These are phyloP conservation scores for Oscheius sp. DNA, from an alignment of 2,888 invertebrate species.

Conservation along the genomic window DNA sequence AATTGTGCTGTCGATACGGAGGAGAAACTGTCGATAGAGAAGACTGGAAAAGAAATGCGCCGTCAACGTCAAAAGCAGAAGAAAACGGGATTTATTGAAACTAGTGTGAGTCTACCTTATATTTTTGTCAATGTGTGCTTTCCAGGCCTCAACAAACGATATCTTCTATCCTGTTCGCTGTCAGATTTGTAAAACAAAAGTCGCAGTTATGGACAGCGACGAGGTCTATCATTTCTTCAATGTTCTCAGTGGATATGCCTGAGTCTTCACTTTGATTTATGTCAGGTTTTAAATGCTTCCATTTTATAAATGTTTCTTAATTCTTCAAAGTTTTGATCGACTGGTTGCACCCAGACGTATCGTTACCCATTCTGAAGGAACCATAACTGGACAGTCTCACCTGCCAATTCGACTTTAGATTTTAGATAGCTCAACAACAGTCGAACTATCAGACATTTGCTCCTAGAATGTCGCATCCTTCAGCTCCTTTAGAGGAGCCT, in stretches of 20 bases:
- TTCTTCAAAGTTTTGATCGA: too few species aligned
- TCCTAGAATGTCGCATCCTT: conserved; percentile 35
- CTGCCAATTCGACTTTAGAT: not conserved
- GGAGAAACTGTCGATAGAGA: conserved; percentile 56
- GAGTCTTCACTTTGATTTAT: conserved; percentile 14
- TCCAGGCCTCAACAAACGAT: conserved; percentile 64
- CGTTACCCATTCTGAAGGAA: not conserved
- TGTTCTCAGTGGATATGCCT: conserved; percentile 77
- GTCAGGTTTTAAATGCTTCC: conserved; percentile 5
- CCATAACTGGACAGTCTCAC: too few species aligned
- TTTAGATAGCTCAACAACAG: not conserved
- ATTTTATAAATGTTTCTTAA: conserved; percentile 5
- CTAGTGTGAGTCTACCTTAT: not conserved
- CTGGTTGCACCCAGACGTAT: not conserved
- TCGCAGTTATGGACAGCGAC: conserved; percentile 75
- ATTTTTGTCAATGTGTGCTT: not conserved
- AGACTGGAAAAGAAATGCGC: conserved; percentile 58
- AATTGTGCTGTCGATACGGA: conserved; percentile 77
- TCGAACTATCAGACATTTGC: not conserved
- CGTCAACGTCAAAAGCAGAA: conserved; percentile 59
- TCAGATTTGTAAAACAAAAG: conserved; percentile 76
- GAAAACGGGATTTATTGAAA: conserved; percentile 54
- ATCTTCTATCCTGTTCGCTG: conserved; percentile 77
- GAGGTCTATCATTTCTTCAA: conserved; percentile 80
- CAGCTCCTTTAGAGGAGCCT: conserved; percentile 37